phyloP scores from a whole-genome alignment of 2,113 vertebrate genomes.

The Perca fluviatilis region DNA sequence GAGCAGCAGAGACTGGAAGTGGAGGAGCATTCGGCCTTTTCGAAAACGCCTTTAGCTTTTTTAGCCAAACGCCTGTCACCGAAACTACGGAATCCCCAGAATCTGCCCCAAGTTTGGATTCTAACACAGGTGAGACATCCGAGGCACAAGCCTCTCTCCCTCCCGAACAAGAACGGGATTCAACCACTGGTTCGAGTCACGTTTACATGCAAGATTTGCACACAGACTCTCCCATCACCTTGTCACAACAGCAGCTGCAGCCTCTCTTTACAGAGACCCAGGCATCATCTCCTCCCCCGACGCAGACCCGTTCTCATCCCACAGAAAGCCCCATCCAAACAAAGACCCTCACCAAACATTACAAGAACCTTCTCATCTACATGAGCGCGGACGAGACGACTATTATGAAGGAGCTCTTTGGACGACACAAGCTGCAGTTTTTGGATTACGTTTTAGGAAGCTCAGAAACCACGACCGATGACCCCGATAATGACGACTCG shows the following conservation, averaged over 20 bases:
- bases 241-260: slow-evolving; percentile 22
- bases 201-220: not conserved
- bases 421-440: slow-evolving; percentile 76
- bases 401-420: slow-evolving; percentile 69
- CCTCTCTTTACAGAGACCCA: slow-evolving; percentile 28
- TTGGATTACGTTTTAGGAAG: slow-evolving; percentile 74
- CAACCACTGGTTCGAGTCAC: not conserved
- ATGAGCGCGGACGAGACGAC: slow-evolving; percentile 56
- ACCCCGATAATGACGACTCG: slow-evolving; percentile 57
- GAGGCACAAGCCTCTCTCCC: not conserved
- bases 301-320: not conserved
- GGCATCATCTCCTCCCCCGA: not conserved
- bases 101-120: slow-evolving; percentile 2
- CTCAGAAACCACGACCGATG: slow-evolving; percentile 17
- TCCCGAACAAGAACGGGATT: slow-evolving; percentile 28
- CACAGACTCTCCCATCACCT: not conserved
- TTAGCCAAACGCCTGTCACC: slow-evolving; percentile 16
- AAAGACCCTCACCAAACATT: slow-evolving; percentile 51
- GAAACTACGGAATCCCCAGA: slow-evolving; percentile 4
- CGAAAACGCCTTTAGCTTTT: slow-evolving; percentile 51
- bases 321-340: slow-evolving; percentile 33
- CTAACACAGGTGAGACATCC: not conserved
- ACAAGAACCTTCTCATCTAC: slow-evolving; percentile 65
- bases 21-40: slow-evolving; percentile 57
- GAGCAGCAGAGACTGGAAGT: not conserved